Base-by-base conservation (phyloP, 2,113 vertebrate genomes). In the Pygoscelis adeliae region DNA sequence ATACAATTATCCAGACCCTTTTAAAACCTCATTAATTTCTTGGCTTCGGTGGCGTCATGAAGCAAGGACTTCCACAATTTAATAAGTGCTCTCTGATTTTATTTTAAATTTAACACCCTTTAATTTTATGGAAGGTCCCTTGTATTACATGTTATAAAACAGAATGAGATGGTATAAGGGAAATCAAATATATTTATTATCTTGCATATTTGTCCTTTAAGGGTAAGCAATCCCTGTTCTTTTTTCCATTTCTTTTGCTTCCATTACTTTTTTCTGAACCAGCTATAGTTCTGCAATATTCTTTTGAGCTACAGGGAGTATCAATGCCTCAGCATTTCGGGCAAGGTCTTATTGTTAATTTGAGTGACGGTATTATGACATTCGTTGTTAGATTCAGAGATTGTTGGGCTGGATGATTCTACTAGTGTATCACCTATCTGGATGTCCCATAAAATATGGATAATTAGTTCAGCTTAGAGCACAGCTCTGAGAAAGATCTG, bases 1-100 rank as follows among this genome's bases (percentile, higher is more conserved):
- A 40, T 95, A 40, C 76, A 96, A 95, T 97, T 92, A 91, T 71
- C 76, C 72, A 87, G 80, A 82, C 55, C 50, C 52, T 95, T 92
- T 91, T 89, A 97, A 97, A 95, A 82, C 27, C 74, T 90, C 52
- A 70, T 95, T 96, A 96, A 87, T 91, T 93, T 96, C 72, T 97
- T 92, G 94, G 80, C 90, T 96, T 89, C 2, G 2, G 55, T 82
- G 61, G 56, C 1, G 0, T 89, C 72, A 62, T 91, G 62, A 74
- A 81, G 59, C 83, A 87, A 93, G 69, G 80, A 78, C 88, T 95
- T 95, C 56, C 72, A 91, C 72, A 81, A 46, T 84, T 95, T 96
- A 89, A 69, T 92, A 92, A 90, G 70, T 69, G 52, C 30, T 84
- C 32, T 84, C 67, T 87, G 69, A 92, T 95, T 95, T 97, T 87